These are phyloP conservation scores for Jacana jacana DNA, from an alignment of 2,113 vertebrate species.

Conservation along the genomic window DNA sequence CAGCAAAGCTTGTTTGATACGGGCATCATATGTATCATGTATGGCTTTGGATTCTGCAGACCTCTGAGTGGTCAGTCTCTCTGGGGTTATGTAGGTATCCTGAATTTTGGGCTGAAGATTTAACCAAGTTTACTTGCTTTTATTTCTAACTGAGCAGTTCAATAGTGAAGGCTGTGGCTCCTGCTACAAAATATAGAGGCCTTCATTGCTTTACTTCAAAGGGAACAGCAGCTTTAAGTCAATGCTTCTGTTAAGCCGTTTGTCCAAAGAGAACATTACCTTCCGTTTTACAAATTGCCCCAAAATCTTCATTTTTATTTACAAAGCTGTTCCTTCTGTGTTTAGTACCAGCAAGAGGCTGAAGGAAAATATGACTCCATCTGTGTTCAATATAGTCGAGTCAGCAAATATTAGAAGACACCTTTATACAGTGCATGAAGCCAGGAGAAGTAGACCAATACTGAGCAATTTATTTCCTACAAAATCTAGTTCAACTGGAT, in stretches of 20 bases:
- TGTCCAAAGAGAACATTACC: not conserved
- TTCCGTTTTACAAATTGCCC: not conserved
- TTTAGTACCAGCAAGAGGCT: not conserved
- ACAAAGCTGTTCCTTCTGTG: not conserved
- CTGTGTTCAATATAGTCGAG: not conserved
- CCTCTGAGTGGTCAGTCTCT: not conserved
- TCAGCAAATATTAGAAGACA: not conserved
- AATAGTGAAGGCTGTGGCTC: not conserved
- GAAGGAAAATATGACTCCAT: not conserved
- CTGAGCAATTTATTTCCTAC: not conserved
- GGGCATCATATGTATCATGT: not conserved
- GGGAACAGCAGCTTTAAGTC: not conserved
- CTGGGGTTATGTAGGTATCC: not conserved
- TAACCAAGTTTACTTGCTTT: not conserved
- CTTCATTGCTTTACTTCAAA: not conserved
- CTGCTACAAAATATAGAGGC: not conserved
- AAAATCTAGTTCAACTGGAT: not conserved
- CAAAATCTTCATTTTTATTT: not conserved
- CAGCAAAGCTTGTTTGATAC: not conserved
- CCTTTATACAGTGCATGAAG: not conserved
- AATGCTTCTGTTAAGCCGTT: not conserved
- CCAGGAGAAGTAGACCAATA: not conserved
- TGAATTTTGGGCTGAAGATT: not conserved
- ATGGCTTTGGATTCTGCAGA: not conserved
- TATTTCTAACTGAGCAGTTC: not conserved